Conservation (phyloP, 2,113 vertebrate species). For the Vimba vimba region DNA sequence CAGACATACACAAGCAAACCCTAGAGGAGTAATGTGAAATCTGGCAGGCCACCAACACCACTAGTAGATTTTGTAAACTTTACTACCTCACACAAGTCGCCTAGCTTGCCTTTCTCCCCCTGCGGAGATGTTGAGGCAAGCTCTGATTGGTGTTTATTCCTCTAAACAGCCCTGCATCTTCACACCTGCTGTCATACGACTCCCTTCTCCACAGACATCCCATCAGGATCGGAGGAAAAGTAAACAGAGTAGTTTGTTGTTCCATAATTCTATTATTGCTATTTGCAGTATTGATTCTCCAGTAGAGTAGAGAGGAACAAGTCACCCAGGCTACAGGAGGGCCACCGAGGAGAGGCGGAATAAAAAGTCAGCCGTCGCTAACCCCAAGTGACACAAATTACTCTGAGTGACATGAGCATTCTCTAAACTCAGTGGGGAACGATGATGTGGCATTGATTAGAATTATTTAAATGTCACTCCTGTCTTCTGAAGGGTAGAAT, state of each 20-base stretch:
- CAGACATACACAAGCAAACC: slow-evolving; percentile 1
- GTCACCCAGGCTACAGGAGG: neutral
- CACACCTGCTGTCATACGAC: neutral
- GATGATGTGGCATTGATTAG: slow-evolving; percentile 31
- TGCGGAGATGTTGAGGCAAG: slow-evolving; percentile 13
- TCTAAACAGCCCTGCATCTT: slow-evolving; percentile 17
- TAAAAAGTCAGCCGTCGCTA: slow-evolving; percentile 18
- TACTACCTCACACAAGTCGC: neutral
- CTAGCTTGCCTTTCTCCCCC: neutral
- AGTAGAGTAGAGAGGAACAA: slow-evolving; percentile 30
- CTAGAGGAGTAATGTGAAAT: neutral
- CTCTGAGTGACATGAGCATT: slow-evolving; percentile 25
- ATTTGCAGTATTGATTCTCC: slow-evolving; percentile 47
- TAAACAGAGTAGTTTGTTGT: slow-evolving; percentile 48
- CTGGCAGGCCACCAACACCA: slow-evolving; percentile 24
- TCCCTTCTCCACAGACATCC: slow-evolving; percentile 1
- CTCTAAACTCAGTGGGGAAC: slow-evolving; percentile 17
- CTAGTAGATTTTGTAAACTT: slow-evolving; percentile 23
- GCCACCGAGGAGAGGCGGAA: neutral
- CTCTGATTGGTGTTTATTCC: slow-evolving; percentile 21
- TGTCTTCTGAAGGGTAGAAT: slow-evolving; percentile 17
- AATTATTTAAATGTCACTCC: slow-evolving; percentile 46
- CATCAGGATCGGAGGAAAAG: slow-evolving; percentile 7
- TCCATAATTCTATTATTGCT: slow-evolving; percentile 48
- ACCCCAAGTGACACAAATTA: slow-evolving; percentile 42